A percentile compares a stretch with the other conserved stretches of the same genome.
phyloP scores from a whole-genome alignment of 2,888 invertebrate genomes.

The Nebria brevicollis region DNA sequence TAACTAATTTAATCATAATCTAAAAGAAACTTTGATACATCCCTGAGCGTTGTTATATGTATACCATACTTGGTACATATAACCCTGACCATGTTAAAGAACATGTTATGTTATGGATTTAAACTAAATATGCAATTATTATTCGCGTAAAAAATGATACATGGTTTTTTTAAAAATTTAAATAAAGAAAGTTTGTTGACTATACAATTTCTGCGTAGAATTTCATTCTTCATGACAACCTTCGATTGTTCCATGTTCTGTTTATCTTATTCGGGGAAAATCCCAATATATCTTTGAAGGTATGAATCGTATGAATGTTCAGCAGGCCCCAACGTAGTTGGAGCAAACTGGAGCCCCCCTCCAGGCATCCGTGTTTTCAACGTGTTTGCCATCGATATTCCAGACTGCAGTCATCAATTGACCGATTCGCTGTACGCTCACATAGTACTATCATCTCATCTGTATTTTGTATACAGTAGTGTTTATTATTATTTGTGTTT shows the following conservation, averaged over 20 bases:
- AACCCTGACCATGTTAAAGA: neutral
- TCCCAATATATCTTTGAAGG: constrained; percentile 22
- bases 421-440: constrained; percentile 25
- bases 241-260: neutral
- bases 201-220: neutral
- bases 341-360: constrained; percentile 24
- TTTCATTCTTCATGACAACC: neutral
- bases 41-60: neutral
- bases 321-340: neutral
- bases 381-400: constrained; percentile 14
- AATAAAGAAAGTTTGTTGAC: constrained; percentile 14
- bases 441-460: neutral
- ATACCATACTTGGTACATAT: neutral
- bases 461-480: constrained; percentile 4
- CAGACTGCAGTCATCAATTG: constrained; percentile 33
- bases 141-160: neutral
- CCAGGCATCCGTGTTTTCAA: constrained; percentile 3
- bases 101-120: neutral
- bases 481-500: neutral
- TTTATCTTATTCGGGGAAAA: constrained; percentile 20
- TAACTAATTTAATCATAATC: too few species aligned
- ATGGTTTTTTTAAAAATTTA: neutral
- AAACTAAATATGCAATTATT: neutral
- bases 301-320: neutral
- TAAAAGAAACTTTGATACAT: neutral